Percentiles rank a stretch among this genome's conserved stretches.
Conservation (phyloP, 2,113 vertebrate genomes). For the Dolichallabes microphthalmus region DNA sequence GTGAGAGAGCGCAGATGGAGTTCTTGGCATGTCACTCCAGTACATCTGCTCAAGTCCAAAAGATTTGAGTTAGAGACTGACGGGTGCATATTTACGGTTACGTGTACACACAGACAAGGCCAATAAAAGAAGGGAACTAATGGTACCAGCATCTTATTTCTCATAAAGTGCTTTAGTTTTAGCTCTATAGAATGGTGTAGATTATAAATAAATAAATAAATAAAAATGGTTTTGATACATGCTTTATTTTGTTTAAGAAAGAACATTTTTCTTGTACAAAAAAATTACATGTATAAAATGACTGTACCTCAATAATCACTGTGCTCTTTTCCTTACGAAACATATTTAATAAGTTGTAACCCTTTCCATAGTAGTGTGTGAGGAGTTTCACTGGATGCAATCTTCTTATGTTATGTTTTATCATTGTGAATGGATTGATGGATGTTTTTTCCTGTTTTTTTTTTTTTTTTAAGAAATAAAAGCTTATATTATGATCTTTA, state of each 20-base stretch:
- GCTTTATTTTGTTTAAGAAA: background rate
- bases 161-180: background rate
- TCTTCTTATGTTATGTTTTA: constrained; percentile 4
- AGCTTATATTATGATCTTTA: constrained; percentile 23
- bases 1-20: constrained; percentile 4
- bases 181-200: background rate
- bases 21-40: background rate
- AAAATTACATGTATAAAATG: no score
- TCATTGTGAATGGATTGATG: background rate
- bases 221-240: background rate
- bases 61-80: background rate
- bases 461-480: constrained; percentile 23
- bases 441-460: background rate
- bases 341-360: background rate
- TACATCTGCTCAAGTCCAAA: constrained; percentile 8
- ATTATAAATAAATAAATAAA: no score
- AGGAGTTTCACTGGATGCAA: constrained; percentile 4
- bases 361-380: background rate
- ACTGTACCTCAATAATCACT: constrained; percentile 7
- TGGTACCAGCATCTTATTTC: background rate
- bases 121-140: background rate
- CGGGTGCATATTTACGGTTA: background rate
- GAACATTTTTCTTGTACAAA: no score
- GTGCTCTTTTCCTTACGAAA: background rate
- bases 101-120: background rate